Percentiles rank a stretch among this genome's conserved stretches.
phyloP scores from a whole-genome alignment of 2,113 vertebrate genomes.

The Mandrillus leucophaeus region DNA sequence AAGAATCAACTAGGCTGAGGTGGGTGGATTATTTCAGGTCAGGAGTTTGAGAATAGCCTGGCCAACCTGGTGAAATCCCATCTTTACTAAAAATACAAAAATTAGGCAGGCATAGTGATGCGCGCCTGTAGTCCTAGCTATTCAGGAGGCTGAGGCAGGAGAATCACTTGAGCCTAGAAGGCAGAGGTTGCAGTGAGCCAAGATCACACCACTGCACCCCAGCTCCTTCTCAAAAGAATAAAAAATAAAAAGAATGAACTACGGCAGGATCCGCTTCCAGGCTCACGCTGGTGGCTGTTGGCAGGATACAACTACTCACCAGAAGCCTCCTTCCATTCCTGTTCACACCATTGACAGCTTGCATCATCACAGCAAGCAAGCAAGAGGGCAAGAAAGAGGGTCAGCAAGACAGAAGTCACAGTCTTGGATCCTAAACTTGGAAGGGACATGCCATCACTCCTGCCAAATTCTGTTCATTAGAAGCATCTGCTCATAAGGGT shows the following conservation, averaged over 20 bases:
- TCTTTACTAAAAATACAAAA: neutral
- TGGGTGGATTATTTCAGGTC: neutral
- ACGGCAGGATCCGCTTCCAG: neutral
- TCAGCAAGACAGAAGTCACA: neutral
- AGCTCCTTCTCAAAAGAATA: neutral
- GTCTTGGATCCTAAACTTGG: neutral
- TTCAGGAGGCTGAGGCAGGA: neutral
- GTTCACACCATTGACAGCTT: neutral
- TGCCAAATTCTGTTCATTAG: neutral
- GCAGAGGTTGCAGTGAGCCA: neutral
- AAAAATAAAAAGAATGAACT: neutral
- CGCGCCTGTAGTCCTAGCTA: too few relatives aligned
- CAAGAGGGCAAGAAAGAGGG: neutral
- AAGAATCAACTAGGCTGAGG: neutral
- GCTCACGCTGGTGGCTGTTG: neutral
- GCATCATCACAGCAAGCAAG: neutral
- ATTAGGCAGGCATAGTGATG: neutral
- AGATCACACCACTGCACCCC: neutral
- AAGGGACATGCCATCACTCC: neutral
- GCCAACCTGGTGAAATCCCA: neutral
- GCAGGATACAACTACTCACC: neutral
- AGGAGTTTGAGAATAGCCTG: neutral
- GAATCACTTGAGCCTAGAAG: neutral
- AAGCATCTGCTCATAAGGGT: neutral
- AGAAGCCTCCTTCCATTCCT: neutral